Conservation (phyloP, 2,113 vertebrate species). For the Percopsis transmontana region DNA sequence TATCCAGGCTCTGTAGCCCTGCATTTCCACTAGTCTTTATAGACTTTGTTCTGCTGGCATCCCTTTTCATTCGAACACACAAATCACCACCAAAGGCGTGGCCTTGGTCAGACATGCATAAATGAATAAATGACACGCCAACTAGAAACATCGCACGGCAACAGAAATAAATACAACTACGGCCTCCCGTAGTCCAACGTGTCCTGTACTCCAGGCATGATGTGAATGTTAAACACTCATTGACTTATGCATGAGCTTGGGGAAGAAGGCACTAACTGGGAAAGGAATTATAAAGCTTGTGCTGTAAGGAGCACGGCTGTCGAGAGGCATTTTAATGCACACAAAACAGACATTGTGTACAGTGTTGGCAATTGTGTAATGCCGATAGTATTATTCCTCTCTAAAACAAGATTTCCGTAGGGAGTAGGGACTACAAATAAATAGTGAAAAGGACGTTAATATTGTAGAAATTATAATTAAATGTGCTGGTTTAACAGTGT, state of each 20-base stretch:
- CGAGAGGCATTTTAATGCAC: constrained; percentile 59
- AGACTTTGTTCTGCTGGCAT: constrained; percentile 48
- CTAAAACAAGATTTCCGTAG: constrained; percentile 37
- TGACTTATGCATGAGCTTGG: constrained; percentile 65
- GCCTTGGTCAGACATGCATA: constrained; percentile 57
- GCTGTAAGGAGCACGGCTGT: constrained; percentile 50
- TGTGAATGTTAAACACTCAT: constrained; percentile 71
- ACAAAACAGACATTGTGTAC: constrained; percentile 50
- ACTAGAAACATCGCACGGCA: constrained; percentile 47
- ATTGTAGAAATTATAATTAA: constrained; percentile 53
- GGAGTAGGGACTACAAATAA: constrained; percentile 39
- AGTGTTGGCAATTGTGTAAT: constrained; percentile 40
- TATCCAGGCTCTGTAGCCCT: not conserved
- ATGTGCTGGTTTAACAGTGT: not conserved
- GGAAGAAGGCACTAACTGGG: constrained; percentile 63
- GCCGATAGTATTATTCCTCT: constrained; percentile 49
- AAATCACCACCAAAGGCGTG: constrained; percentile 48
- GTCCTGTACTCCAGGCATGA: constrained; percentile 48
- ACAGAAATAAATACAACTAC: constrained; percentile 65
- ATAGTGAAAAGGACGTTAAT: constrained; percentile 45
- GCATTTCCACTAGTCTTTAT: constrained; percentile 6
- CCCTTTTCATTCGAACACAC: constrained; percentile 45
- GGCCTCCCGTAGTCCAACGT: constrained; percentile 48
- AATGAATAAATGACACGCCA: constrained; percentile 66
- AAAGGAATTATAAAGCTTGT: constrained; percentile 66